Evolutionary conservation across 2,797 vertebrate species (phyloP).

Genomic region (Dallia pectoralis): DNA sequence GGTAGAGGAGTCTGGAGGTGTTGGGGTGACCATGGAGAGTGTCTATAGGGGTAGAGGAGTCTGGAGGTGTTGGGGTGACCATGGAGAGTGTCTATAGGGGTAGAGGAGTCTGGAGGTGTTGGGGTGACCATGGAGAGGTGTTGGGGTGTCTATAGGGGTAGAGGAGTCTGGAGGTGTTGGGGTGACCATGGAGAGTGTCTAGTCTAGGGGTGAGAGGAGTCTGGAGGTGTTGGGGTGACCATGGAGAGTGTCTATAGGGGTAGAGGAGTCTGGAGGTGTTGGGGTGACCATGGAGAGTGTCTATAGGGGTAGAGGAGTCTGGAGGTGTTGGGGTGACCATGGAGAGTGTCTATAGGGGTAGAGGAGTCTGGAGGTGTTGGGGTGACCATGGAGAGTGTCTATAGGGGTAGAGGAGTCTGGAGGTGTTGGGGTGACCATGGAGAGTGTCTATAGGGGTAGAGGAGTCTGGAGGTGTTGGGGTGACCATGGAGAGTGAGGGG

Average conservation of each 20-base stretch:
- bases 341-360: neutral
- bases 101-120: neutral
- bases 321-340: neutral
- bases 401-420: neutral
- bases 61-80: neutral
- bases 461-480: neutral
- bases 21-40: neutral
- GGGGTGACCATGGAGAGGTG: neutral
- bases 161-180: neutral
- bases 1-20: neutral
- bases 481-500: neutral
- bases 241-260: neutral
- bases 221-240: neutral
- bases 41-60: neutral
- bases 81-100: neutral
- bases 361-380: neutral
- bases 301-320: neutral
- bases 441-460: neutral
- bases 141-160: neutral
- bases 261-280: neutral
- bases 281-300: neutral
- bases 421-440: neutral
- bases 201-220: neutral
- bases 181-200: neutral
- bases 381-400: neutral